Base-by-base conservation (phyloP, 2,888 invertebrate genomes). In the Parascotia fuliginaria region DNA sequence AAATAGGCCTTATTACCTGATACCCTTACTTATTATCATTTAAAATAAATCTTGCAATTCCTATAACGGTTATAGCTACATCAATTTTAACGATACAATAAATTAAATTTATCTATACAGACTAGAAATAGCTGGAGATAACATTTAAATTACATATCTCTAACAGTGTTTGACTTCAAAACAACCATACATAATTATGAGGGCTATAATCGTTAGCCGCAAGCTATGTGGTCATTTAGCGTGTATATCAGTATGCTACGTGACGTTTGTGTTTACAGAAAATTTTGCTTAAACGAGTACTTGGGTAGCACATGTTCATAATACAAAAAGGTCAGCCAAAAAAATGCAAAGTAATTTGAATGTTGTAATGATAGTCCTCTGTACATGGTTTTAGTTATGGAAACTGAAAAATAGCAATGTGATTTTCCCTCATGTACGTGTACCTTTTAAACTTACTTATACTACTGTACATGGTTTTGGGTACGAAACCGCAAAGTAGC, bases 201-300 rank as follows among this genome's bases (percentile, higher is more conserved):
- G 13, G 31, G 31, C 0, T 12, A 37, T 52, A 48, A 53, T 65
- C 62, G 60, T 70, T 67, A 69, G 58, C 44, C 51, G 43, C 49
- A 55, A 39, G 45, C 36, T 47, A 40, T 51, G 62, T 51, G 62
- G 52, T 42, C 56, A 57, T 65, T 72, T 63, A 70, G 55, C 42
- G 60, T 60, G 60, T 64, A 60, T 57, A 51, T 47, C 59, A 53
- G 59, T 50, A 54, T 53, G 36, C 44, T 61, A 62, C 58, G 70
- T 75, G 65, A 67, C 61, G 28, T 27, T 3, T 32, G 37, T 41
- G 39, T 39, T 43, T 46, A 24, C 32, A 31, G 11, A 28, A 37
- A 9, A 40, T 51, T 55, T 27, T 45, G 44, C 39, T 31, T 24
- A 28, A 15, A 34, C 5, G 2, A 22, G 11, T 2, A 6, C 29